Base-by-base conservation (phyloP, 2,888 invertebrate species). In the Macropis europaea region DNA sequence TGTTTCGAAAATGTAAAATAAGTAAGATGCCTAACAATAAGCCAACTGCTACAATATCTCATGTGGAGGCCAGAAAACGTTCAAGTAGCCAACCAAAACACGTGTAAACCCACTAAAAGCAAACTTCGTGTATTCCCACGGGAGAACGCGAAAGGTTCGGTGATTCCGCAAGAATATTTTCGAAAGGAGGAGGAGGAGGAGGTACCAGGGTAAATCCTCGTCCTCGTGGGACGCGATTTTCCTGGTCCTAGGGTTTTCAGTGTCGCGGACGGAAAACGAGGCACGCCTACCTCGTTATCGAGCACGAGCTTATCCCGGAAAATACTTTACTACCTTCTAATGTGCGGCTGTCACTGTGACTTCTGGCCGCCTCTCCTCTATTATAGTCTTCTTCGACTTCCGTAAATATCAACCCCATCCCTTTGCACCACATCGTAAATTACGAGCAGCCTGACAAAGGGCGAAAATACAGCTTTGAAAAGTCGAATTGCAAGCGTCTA, bases 281-380 rank as follows among this genome's bases (percentile, higher is more conserved):
- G 30, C 63, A 75, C 74, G 79, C 79, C 74, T 50, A 63, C 72
- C 77, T 79, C 75, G 77, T 79, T 79, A 67, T 73, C 71, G 60
- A 62, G 48, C 70, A 76, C 76, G 72, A 64, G 63, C 75, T 75
- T 68, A 66, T 76, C 75, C 64, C 40, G 13, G 54, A 17, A 28
- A 54, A 54, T 64, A 54, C 48, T 76, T 77, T 76, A 77, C 63
- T 73, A 73, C 73, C 64, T 42, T 68, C 57, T 76, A 76, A 76
- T 76, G 48, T 36, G 56, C 64, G 73, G 36, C 52, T 60, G 62
- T 60, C 71, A 34, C 47, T 53, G 42, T 43, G 45, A 15, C 45
- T 61, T 53, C 43, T 43, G 61, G 42, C n/a, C 53, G 24, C 9
- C 28, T 34, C 13, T 38, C 15, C 30, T 13, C 38, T 32, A 15